These are phyloP conservation scores for Leistus spinibarbis DNA, from an alignment of 2,888 invertebrate species.

Conservation along the genomic window DNA sequence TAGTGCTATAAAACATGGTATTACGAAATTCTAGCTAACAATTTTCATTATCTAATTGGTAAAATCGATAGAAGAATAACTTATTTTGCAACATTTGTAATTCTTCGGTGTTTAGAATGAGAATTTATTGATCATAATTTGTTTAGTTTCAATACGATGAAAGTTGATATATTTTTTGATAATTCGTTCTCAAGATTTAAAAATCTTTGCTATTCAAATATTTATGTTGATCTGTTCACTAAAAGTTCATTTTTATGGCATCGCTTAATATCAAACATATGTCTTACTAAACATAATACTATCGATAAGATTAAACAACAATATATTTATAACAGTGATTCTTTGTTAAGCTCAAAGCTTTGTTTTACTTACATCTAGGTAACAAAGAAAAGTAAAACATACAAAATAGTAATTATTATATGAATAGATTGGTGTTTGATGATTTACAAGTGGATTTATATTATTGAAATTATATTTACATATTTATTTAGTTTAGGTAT, in stretches of 20 bases:
- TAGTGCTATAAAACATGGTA: not conserved
- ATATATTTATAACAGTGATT: constrained; percentile 33
- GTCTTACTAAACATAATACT: not conserved
- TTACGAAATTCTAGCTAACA: not conserved
- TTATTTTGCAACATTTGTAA: not conserved
- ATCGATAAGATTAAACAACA: constrained; percentile 32
- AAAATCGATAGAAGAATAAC: not conserved
- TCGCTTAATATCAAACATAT: not conserved
- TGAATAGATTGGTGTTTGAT: not conserved
- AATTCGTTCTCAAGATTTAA: not conserved
- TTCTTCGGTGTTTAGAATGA: not conserved
- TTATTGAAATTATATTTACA: constrained; percentile 30
- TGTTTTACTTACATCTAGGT: constrained; percentile 23
- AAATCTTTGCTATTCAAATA: not conserved
- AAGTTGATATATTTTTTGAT: constrained; percentile 11
- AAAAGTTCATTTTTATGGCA: not conserved
- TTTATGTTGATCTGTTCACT: not conserved
- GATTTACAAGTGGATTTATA: not conserved
- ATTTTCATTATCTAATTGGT: not conserved
- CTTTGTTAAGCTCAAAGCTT: constrained; percentile 26
- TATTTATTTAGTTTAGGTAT: constrained; percentile 15
- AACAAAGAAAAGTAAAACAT: constrained; percentile 27
- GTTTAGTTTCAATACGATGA: not conserved
- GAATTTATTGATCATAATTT: not conserved
- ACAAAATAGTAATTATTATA: not conserved